These are phyloP conservation scores for Gavialis gangeticus DNA, from an alignment of 2,113 vertebrate genomes.

Conservation along the genomic window DNA sequence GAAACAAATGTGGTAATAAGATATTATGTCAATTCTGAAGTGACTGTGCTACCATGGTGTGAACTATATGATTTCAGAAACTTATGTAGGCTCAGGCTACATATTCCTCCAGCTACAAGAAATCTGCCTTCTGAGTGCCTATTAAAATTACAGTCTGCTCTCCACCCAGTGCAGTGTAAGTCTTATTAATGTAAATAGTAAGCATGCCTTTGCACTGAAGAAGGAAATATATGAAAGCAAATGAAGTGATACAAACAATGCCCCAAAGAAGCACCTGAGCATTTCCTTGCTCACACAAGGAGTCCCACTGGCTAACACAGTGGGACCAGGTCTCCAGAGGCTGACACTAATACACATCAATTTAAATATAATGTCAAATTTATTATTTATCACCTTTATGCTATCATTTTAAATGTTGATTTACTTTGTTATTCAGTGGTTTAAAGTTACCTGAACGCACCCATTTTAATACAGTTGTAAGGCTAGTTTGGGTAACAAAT, in stretches of 20 bases:
- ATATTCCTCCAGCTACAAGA: not conserved
- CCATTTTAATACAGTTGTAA: slow-evolving; percentile 12
- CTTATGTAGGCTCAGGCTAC: not conserved
- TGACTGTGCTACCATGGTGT: not conserved
- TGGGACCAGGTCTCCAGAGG: not conserved
- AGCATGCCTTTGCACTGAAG: not conserved
- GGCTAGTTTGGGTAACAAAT: not conserved
- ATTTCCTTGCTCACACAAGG: not conserved
- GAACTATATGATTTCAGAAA: not conserved
- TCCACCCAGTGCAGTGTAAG: not conserved
- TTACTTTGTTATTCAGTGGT: not conserved
- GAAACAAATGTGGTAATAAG: not conserved
- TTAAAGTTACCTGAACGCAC: slow-evolving; percentile 12
- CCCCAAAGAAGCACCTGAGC: not conserved
- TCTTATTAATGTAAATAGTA: not conserved
- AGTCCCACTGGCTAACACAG: not conserved
- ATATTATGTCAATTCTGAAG: not conserved
- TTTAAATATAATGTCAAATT: not conserved
- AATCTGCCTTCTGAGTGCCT: not conserved
- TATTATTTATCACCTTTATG: not conserved
- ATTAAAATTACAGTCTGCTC: not conserved
- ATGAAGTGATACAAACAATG: not conserved
- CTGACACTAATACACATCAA: not conserved
- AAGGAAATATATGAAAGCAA: not conserved
- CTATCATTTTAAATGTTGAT: not conserved